Evolutionary conservation across 1,140 invertebrate genomes (phyloP).

Genomic region (Arctopsyche grandis): DNA sequence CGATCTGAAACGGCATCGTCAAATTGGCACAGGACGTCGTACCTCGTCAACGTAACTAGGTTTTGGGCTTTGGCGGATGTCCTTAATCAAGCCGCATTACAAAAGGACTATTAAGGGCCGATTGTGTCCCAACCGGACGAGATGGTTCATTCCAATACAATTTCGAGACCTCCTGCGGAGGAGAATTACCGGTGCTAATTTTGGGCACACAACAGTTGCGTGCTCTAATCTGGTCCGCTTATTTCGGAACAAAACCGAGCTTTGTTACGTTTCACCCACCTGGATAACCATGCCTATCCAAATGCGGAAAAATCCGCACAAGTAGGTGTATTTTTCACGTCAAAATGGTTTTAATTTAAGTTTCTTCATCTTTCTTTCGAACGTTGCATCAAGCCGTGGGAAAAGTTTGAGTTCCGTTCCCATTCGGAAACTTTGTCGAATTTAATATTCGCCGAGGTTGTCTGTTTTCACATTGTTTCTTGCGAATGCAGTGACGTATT

Average conservation of each 20-base stretch:
- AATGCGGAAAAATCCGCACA: background rate
- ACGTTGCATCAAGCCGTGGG: background rate
- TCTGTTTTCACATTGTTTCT: too few relatives aligned
- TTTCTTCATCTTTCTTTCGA: background rate
- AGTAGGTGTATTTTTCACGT: background rate
- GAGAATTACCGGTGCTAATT: background rate
- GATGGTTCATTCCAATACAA: conserved; percentile 5
- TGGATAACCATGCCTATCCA: background rate
- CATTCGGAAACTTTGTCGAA: too few relatives aligned
- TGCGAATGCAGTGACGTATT: too few relatives aligned
- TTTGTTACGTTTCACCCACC: background rate
- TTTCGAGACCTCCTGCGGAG: background rate
- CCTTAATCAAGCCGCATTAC: conserved; percentile 35
- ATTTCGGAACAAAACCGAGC: background rate
- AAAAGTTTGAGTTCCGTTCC: too few relatives aligned
- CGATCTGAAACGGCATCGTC: too few relatives aligned
- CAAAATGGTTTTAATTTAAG: background rate
- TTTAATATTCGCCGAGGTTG: too few relatives aligned
- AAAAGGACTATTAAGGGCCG: conserved; percentile 23
- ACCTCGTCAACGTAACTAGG: background rate
- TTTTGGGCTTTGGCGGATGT: conserved; percentile 2
- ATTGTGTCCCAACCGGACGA: conserved; percentile 1
- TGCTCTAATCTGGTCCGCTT: too few relatives aligned
- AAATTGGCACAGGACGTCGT: too few relatives aligned
- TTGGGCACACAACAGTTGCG: background rate